These are phyloP conservation scores for Montipora capitata DNA, from an alignment of 92 coral and sea anemone genomes.

Conservation along the genomic window DNA sequence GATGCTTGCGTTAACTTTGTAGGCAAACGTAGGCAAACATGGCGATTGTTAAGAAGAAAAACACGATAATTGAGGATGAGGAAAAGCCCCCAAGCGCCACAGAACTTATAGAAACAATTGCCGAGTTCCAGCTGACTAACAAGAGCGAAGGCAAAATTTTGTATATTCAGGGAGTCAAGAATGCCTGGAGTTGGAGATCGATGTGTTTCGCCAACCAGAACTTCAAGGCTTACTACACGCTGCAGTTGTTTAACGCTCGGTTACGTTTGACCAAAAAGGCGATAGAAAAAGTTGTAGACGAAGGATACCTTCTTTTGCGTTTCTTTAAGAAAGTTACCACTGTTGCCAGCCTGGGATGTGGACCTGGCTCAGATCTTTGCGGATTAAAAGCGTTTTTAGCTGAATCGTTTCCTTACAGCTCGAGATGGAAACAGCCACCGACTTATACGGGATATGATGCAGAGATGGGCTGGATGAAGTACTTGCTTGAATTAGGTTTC, in stretches of 20 bases:
- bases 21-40: not conserved
- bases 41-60: not conserved
- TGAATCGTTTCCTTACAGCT: conserved; percentile 74
- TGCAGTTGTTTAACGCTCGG: conserved; percentile 66
- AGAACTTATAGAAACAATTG: conserved; percentile 20
- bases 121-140: conserved; percentile 65
- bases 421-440: conserved; percentile 38
- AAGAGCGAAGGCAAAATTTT: conserved; percentile 75
- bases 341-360: conserved; percentile 74
- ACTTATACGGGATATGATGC: conserved; percentile 68
- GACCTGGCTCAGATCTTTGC: conserved; percentile 78
- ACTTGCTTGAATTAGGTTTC: conserved; percentile 64
- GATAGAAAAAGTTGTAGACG: conserved; percentile 46
- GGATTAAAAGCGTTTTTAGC: conserved; percentile 74
- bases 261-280: conserved; percentile 59
- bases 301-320: conserved; percentile 22
- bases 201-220: conserved; percentile 82
- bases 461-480: conserved; percentile 86
- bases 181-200: conserved; percentile 73
- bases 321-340: conserved; percentile 49
- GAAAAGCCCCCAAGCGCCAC: conserved; percentile 22
- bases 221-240: conserved; percentile 79
- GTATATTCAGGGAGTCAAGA: conserved; percentile 67
- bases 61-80: not conserved
- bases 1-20: not conserved